A percentile compares a stretch with the other conserved stretches of the same genome.
These are phyloP conservation scores for Eupithecia pulchellata DNA, from an alignment of 2,888 invertebrate species.

Conservation along the genomic window DNA sequence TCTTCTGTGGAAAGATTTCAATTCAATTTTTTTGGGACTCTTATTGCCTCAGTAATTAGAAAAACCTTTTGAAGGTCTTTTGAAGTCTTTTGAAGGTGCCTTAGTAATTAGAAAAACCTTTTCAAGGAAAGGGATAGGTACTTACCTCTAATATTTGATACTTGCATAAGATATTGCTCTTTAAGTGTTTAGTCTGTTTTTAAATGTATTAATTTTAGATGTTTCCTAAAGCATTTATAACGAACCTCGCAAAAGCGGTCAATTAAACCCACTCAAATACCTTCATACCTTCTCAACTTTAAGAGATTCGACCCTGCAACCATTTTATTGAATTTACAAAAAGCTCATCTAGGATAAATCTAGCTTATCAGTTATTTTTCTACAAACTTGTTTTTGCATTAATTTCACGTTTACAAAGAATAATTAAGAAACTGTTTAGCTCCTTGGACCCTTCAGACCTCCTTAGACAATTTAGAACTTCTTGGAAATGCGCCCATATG, in stretches of 20 bases:
- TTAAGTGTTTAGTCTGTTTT: neutral
- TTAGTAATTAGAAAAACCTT: no score
- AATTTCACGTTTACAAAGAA: neutral
- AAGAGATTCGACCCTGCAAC: neutral
- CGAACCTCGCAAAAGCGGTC: neutral
- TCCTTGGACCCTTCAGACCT: neutral
- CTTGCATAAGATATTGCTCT: neutral
- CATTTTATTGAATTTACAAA: neutral
- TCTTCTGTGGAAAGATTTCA: constrained; percentile 8
- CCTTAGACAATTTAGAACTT: neutral
- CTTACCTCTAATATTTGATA: no score
- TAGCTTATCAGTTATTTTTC: neutral
- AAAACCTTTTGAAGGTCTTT: neutral
- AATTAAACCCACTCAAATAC: neutral
- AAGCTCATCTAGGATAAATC: neutral
- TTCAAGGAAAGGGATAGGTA: no score
- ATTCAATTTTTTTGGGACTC: neutral
- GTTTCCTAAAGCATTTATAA: neutral
- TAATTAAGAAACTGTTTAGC: neutral
- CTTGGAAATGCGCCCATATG: neutral
- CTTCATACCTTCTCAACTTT: neutral
- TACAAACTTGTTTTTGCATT: neutral
- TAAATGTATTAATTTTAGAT: neutral
- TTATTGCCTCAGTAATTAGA: neutral
- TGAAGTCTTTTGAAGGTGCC: neutral